phyloP scores from a whole-genome alignment of 2,888 invertebrate species.

The Philereme vetulata region DNA sequence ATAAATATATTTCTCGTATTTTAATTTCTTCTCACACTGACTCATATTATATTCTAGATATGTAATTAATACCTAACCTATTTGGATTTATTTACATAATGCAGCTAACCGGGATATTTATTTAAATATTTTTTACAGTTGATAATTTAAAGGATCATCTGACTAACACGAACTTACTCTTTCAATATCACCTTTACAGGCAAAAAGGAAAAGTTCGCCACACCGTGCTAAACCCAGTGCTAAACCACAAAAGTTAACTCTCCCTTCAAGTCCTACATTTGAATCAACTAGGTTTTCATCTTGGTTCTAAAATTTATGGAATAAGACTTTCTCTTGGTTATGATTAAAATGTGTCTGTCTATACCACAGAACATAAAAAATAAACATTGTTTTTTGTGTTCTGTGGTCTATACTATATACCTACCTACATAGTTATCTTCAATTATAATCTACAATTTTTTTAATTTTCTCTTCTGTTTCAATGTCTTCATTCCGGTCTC shows the following conservation, averaged over 20 bases:
- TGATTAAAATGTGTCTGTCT: too few species aligned
- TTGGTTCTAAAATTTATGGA: slow-evolving; percentile 37
- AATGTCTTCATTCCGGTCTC: too few species aligned
- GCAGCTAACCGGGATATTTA: slow-evolving; percentile 22
- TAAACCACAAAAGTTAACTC: slow-evolving; percentile 51
- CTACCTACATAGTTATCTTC: too few species aligned
- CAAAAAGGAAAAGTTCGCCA: slow-evolving; percentile 55
- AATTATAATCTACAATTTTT: too few species aligned
- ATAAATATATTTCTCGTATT: not conserved
- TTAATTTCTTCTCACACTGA: too few species aligned
- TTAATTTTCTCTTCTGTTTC: too few species aligned
- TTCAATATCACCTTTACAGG: slow-evolving; percentile 55
- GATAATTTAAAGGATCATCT: not conserved
- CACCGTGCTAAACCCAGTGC: slow-evolving; percentile 34
- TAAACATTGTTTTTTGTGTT: too few species aligned
- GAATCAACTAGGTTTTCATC: slow-evolving; percentile 50
- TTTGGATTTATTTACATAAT: slow-evolving; percentile 8
- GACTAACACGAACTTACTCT: slow-evolving; percentile 22
- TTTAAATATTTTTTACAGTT: not conserved
- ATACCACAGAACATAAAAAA: too few species aligned
- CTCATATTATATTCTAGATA: not conserved
- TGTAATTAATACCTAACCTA: not conserved
- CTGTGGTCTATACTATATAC: too few species aligned
- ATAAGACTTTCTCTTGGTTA: slow-evolving; percentile 23
- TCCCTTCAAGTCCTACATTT: slow-evolving; percentile 36